phyloP scores from a whole-genome alignment of 2,888 invertebrate species.

The Octodonta nipae region DNA sequence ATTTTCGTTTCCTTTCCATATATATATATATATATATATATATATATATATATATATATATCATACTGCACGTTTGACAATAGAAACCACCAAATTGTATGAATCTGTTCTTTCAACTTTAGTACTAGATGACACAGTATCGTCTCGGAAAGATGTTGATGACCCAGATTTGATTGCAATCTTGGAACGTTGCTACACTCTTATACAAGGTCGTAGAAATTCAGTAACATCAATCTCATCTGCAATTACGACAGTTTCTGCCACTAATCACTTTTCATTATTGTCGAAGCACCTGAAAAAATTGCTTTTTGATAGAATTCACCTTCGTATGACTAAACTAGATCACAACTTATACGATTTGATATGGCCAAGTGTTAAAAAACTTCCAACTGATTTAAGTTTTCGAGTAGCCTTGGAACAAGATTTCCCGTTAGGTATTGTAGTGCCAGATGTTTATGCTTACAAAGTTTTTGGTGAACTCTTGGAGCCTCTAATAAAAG shows the following conservation, averaged over 20 bases:
- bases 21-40: too few relatives aligned
- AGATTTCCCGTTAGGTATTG: conserved; percentile 61
- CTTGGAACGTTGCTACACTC: conserved; percentile 61
- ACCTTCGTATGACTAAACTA: conserved; percentile 61
- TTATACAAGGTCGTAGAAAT: conserved; percentile 49
- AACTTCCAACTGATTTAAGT: conserved; percentile 48
- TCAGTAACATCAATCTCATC: conserved; percentile 43
- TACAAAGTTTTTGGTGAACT: conserved; percentile 75
- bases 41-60: too few relatives aligned
- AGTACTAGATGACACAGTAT: conserved; percentile 65
- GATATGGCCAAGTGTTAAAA: conserved; percentile 79
- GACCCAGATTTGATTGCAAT: conserved; percentile 57
- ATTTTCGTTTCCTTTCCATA: too few relatives aligned
- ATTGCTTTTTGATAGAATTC: conserved; percentile 59
- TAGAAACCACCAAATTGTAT: too few relatives aligned
- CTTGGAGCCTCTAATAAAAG: conserved; percentile 67
- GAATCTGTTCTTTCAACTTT: too few relatives aligned
- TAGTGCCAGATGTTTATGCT: conserved; percentile 75
- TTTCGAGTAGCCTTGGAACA: conserved; percentile 48
- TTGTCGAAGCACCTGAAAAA: conserved; percentile 64
- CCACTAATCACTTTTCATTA: conserved; percentile 30
- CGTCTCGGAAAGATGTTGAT: conserved; percentile 58
- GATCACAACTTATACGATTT: conserved; percentile 81
- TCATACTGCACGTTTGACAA: too few relatives aligned
- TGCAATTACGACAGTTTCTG: conserved; percentile 32